Percentiles rank a stretch among this genome's conserved stretches.
Evolutionary conservation across 2,797 vertebrate genomes (phyloP).

Genomic region (Notolepis coatsorum): DNA sequence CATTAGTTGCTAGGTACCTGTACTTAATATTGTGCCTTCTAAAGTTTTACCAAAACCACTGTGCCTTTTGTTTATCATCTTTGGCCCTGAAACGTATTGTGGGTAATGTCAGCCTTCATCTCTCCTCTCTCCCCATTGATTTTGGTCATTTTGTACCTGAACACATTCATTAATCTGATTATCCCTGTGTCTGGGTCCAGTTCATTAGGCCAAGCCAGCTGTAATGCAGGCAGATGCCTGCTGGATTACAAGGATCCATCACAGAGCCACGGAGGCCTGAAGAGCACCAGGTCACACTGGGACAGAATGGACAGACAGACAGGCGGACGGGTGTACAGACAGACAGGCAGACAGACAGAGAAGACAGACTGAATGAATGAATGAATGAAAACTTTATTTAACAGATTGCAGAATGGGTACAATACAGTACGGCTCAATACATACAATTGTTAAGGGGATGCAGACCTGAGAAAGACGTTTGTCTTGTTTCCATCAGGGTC

Average conservation of each 20-base stretch:
- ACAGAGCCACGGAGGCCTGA: slow-evolving; percentile 75
- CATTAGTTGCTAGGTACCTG: no score
- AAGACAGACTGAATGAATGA: slow-evolving; percentile 23
- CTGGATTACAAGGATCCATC: slow-evolving; percentile 74
- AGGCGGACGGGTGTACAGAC: slow-evolving; percentile 10
- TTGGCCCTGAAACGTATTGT: no score
- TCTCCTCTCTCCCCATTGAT: slow-evolving; percentile 62
- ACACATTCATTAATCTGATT: slow-evolving; percentile 79
- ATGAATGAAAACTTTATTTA: no score
- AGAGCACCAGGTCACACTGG: slow-evolving; percentile 61
- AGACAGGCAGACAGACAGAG: background rate
- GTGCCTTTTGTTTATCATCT: no score
- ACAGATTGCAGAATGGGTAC: no score
- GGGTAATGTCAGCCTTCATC: no score
- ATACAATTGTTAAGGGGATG: no score
- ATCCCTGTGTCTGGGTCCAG: slow-evolving; percentile 73
- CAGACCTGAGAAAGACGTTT: no score
- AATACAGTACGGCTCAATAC: no score
- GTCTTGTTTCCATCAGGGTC: no score
- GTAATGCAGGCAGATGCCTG: slow-evolving; percentile 76
- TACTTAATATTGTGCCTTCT: no score
- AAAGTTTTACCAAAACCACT: no score
- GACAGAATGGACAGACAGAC: slow-evolving; percentile 17
- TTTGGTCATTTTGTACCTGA: slow-evolving; percentile 75
- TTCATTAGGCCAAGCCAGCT: slow-evolving; percentile 78